These are phyloP conservation scores for Cuculus canorus DNA, from an alignment of 2,797 vertebrate genomes.

Conservation along the genomic window DNA sequence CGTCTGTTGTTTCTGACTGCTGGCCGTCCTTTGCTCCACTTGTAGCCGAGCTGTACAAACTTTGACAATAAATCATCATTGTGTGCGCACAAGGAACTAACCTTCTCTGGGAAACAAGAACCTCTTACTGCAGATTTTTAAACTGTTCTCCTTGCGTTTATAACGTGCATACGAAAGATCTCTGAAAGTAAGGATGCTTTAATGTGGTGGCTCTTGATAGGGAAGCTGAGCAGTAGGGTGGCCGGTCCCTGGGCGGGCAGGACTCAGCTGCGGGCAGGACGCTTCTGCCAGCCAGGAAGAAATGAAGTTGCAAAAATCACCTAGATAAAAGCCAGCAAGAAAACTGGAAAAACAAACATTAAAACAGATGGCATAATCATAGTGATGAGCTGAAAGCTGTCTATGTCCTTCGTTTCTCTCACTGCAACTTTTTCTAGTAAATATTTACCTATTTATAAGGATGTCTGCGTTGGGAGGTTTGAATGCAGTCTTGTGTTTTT, in stretches of 20 bases:
- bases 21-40: rapidly evolving
- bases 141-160: not conserved
- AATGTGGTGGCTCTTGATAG: rapidly evolving
- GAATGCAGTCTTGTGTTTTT: rapidly evolving
- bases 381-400: not conserved
- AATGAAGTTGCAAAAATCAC: not conserved
- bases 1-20: not conserved
- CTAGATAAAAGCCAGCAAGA: not conserved
- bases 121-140: not conserved
- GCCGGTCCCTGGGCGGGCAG: not conserved
- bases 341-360: not conserved
- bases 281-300: not conserved
- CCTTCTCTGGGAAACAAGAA: not conserved
- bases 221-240: not conserved
- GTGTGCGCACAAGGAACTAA: rapidly evolving
- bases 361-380: not conserved
- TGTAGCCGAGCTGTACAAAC: rapidly evolving
- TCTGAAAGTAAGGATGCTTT: no score
- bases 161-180: rapidly evolving
- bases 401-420: not conserved
- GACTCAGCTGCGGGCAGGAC: not conserved
- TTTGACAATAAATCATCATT: rapidly evolving
- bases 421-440: not conserved
- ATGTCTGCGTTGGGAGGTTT: not conserved
- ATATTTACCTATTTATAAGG: not conserved